These are phyloP conservation scores for Cladopsammia gracilis DNA, from an alignment of 64 coral and sea anemone species.

Conservation along the genomic window DNA sequence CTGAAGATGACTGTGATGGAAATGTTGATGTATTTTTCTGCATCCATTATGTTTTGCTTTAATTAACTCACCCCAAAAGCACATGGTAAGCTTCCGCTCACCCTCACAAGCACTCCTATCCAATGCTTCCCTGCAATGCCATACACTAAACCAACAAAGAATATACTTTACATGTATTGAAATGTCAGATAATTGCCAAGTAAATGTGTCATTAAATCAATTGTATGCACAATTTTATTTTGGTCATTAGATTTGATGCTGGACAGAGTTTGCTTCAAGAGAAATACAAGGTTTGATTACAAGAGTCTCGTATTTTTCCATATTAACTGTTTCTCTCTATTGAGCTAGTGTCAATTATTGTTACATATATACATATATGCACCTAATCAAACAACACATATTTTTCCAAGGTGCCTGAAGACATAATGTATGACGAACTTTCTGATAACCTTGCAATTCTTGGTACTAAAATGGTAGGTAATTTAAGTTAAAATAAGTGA, in stretches of 20 bases:
- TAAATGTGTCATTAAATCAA: background rate
- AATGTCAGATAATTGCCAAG: background rate
- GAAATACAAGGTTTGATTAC: conserved; percentile 54
- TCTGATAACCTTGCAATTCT: conserved; percentile 66
- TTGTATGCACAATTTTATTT: background rate
- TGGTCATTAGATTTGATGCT: conserved; percentile 83
- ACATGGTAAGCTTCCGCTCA: too few species aligned
- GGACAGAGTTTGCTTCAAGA: conserved; percentile 86
- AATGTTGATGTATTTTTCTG: background rate
- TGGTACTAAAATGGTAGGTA: conserved; percentile 82
- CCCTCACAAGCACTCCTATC: too few species aligned
- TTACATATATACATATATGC: too few species aligned
- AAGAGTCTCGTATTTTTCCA: background rate
- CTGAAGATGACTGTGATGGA: background rate
- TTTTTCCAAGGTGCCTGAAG: conserved; percentile 54
- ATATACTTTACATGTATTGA: background rate
- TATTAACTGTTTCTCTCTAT: background rate
- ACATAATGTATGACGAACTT: conserved; percentile 87
- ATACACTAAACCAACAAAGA: too few species aligned
- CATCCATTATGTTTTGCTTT: too few species aligned
- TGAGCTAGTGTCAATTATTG: too few species aligned
- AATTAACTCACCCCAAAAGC: too few species aligned
- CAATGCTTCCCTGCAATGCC: too few species aligned
- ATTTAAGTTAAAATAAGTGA: background rate
- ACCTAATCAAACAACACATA: too few species aligned